Base-by-base conservation (phyloP, 1,140 invertebrate species). In the Drosophila lini region DNA sequence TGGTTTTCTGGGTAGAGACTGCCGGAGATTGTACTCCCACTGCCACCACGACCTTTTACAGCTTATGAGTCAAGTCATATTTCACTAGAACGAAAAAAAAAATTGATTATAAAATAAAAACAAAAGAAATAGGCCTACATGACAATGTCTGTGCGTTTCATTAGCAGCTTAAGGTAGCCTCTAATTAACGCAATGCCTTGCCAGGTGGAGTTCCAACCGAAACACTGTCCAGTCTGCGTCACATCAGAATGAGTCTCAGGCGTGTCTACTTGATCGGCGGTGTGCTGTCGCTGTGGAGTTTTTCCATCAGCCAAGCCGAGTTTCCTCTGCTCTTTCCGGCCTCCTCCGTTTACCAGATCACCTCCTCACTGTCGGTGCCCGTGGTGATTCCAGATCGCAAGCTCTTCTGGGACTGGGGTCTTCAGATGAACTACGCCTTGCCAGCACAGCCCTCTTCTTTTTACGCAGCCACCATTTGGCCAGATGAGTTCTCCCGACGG, bases 361-460 rank as follows among this genome's bases (percentile, higher is more conserved):
- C 89, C 4, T 59, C 81, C 1, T 59, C 83, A 2, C 48, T 91
- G 1, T 91, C 88, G 0, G 88, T 81, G 7, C 88, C 88, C 0
- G 50, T 91, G 11, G 82, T 80, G 9, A 57, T 90, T 53, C 79
- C 74, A 0, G 48, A 59, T 22, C 78, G 71, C 1, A 84, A 79
- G 38, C n/a, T 88, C 40, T 91, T 82, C 28, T 88, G 76, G 67
- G 86, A 91, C 53, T 88, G 82, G 81, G 90, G 85, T 15, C 40
- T 91, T 0, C 90, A 91, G 55, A 77, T 86, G 56, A 90, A 91
- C 63, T 91, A 91, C 34, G 62, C 65, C 41, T 8, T 91, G 31
- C 90, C 90, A 2, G 45, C 8, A 38, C 59, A 68, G n/a, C 70
- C 74, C 0, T 41, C 75, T 0, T 63, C 69, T 9, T 91, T 91